Evolutionary conservation across 1,140 invertebrate species (phyloP).

Genomic region (Drosophila mojavensis): DNA sequence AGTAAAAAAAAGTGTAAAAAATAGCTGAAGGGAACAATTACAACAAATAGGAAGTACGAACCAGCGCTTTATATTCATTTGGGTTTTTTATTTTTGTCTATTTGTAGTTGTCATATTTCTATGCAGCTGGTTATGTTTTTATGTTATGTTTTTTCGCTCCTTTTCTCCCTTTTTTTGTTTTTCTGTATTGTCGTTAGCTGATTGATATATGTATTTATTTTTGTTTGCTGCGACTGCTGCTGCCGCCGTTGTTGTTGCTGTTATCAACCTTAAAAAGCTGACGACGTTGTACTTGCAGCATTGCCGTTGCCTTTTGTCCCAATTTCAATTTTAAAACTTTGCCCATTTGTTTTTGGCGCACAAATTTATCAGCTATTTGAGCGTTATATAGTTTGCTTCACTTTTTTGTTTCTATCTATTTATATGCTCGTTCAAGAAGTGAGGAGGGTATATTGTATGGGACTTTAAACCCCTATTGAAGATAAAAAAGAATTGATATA

Average conservation of each 20-base stretch:
- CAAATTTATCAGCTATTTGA: constrained; percentile 80
- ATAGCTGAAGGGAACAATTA: constrained; percentile 4
- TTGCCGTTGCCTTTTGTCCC: constrained; percentile 61
- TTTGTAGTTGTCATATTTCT: constrained; percentile 70
- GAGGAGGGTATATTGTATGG: too few relatives aligned
- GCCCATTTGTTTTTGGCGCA: constrained; percentile 72
- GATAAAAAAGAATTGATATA: too few relatives aligned
- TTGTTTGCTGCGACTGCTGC: background rate
- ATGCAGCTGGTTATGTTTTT: constrained; percentile 50
- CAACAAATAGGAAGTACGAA: constrained; percentile 34
- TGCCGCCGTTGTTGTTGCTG: background rate
- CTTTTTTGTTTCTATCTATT: background rate
- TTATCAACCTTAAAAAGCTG: constrained; percentile 23
- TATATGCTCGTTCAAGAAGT: too few relatives aligned
- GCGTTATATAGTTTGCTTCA: constrained; percentile 32
- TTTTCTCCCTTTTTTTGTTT: too few relatives aligned
- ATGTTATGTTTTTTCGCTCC: constrained; percentile 46
- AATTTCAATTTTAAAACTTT: constrained; percentile 81
- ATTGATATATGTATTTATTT: constrained; percentile 80
- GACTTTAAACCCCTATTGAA: too few relatives aligned
- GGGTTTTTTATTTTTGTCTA: constrained; percentile 61
- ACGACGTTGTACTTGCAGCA: constrained; percentile 21
- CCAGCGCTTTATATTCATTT: constrained; percentile 73
- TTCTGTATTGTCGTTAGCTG: constrained; percentile 65
- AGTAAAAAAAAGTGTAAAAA: background rate